These are phyloP conservation scores for Nanorana parkeri DNA, from an alignment of 2,113 vertebrate species.

Conservation along the genomic window DNA sequence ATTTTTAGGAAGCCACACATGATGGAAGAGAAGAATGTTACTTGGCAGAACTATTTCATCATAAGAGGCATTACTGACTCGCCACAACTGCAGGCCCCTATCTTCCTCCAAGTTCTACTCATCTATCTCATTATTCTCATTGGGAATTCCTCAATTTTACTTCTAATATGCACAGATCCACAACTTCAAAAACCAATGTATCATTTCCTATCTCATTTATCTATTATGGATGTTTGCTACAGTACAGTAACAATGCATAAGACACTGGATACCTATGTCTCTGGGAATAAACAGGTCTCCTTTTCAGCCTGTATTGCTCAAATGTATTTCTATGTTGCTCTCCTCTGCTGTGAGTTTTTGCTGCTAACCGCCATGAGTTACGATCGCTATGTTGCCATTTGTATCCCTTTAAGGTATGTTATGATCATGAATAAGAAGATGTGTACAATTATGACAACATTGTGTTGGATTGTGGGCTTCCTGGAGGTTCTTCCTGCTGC, in stretches of 20 bases:
- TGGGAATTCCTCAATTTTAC: slow-evolving; percentile 27
- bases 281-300: neutral
- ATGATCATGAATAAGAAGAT: slow-evolving; percentile 22
- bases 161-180: slow-evolving; percentile 20
- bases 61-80: slow-evolving; percentile 55
- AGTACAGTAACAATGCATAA: slow-evolving; percentile 60
- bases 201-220: slow-evolving; percentile 63
- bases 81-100: slow-evolving; percentile 37
- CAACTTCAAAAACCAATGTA: slow-evolving; percentile 63
- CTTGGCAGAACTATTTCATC: slow-evolving; percentile 44
- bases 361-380: slow-evolving; percentile 62
- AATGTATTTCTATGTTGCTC: slow-evolving; percentile 55
- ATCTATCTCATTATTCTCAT: slow-evolving; percentile 17
- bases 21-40: slow-evolving; percentile 13
- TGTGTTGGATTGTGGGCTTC: slow-evolving; percentile 23
- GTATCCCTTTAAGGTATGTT: slow-evolving; percentile 40
- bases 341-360: slow-evolving; percentile 47
- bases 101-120: slow-evolving; percentile 44
- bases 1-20: neutral
- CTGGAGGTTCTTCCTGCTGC: neutral
- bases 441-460: neutral
- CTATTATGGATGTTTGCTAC: slow-evolving; percentile 53
- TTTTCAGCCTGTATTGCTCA: slow-evolving; percentile 60
- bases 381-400: slow-evolving; percentile 48
- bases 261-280: slow-evolving; percentile 57